Evolutionary conservation across 2,888 invertebrate genomes (phyloP).

Genomic region (Mactromeris polynyma): DNA sequence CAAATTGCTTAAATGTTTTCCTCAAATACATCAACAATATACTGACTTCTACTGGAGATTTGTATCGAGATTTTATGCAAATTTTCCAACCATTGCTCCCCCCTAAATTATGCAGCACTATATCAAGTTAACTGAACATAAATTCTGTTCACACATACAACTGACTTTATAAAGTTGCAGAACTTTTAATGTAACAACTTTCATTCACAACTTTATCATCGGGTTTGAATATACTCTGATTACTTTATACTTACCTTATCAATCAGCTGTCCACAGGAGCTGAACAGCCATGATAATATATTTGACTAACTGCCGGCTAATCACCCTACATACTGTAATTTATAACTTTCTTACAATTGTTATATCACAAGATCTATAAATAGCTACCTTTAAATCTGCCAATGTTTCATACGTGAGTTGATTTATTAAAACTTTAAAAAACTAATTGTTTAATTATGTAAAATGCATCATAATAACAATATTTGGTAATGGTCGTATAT

Average conservation of each 20-base stretch:
- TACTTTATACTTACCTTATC: not conserved
- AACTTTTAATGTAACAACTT: not conserved
- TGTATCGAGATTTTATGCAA: not conserved
- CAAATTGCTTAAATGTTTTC: not conserved
- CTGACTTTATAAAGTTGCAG: not conserved
- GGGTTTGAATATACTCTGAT: constrained; percentile 14
- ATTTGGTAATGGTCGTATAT: too few relatives aligned
- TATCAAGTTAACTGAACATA: not conserved
- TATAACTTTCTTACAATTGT: not conserved
- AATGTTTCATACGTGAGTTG: not conserved
- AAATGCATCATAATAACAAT: too few relatives aligned
- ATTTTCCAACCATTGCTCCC: not conserved
- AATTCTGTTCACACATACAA: constrained; percentile 1
- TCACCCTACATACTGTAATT: not conserved
- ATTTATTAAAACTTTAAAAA: too few relatives aligned
- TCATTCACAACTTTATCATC: constrained; percentile 10
- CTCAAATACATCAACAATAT: not conserved
- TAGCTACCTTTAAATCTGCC: not conserved
- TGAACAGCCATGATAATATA: constrained; percentile 14
- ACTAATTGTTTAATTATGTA: too few relatives aligned
- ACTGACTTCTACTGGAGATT: not conserved
- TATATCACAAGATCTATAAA: not conserved
- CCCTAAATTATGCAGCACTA: not conserved
- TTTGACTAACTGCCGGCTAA: constrained; percentile 27
- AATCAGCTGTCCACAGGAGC: constrained; percentile 14